These are phyloP conservation scores for Chelon labrosus DNA, from an alignment of 2,797 vertebrate species.

Conservation along the genomic window DNA sequence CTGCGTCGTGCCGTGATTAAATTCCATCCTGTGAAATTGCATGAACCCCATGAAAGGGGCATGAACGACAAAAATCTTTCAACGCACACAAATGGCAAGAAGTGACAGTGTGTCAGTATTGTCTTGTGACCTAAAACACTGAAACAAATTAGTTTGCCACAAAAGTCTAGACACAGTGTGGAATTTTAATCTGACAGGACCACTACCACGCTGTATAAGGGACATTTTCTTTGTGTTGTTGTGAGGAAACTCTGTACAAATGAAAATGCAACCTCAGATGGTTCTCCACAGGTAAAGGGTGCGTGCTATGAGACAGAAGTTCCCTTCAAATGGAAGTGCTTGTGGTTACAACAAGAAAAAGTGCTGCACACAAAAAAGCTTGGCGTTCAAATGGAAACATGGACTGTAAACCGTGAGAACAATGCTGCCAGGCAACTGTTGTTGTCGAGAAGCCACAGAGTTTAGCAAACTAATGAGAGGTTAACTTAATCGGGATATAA, in stretches of 20 bases:
- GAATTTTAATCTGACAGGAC: slow-evolving; percentile 20
- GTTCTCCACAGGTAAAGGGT: too few species aligned
- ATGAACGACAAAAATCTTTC: neutral
- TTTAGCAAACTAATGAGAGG: too few species aligned
- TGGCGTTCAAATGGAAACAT: too few species aligned
- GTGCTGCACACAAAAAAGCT: too few species aligned
- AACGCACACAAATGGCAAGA: neutral
- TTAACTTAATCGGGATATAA: too few species aligned
- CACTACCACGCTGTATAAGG: neutral
- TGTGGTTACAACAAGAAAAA: too few species aligned
- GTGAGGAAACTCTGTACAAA: slow-evolving; percentile 21
- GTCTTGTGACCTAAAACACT: slow-evolving; percentile 11
- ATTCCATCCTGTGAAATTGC: neutral
- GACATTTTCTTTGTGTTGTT: slow-evolving; percentile 2
- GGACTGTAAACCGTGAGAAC: too few species aligned
- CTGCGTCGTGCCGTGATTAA: neutral
- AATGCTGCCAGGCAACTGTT: too few species aligned
- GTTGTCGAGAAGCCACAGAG: too few species aligned
- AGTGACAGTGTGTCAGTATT: neutral
- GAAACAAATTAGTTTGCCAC: neutral
- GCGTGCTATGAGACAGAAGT: too few species aligned
- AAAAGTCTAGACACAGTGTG: slow-evolving; percentile 32
- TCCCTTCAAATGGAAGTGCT: too few species aligned
- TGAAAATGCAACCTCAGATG: neutral
- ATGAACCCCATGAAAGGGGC: slow-evolving; percentile 14